Conservation (phyloP, 2,113 vertebrate species). For the Sinosuthora webbiana region DNA sequence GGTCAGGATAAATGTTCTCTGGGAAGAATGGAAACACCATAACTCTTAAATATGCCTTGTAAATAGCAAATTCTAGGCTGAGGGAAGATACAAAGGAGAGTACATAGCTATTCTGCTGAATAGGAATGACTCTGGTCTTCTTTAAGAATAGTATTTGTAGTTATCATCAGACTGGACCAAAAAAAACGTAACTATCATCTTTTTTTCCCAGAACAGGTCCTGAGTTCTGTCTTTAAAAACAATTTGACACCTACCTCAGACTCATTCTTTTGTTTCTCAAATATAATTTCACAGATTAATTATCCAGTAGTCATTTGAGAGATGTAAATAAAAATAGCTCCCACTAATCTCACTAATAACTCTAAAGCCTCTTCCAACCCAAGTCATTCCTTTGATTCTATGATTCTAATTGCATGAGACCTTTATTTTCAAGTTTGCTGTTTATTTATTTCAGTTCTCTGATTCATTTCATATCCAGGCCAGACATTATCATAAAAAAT, state of each 20-base stretch:
- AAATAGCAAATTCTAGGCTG: slow-evolving; percentile 41
- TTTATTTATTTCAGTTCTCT: neutral
- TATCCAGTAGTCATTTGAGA: slow-evolving; percentile 29
- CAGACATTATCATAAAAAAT: neutral
- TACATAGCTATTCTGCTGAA: neutral
- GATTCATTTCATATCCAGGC: neutral
- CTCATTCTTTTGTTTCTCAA: slow-evolving; percentile 37
- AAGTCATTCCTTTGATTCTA: neutral
- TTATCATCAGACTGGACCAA: slow-evolving; percentile 1
- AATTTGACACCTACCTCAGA: neutral
- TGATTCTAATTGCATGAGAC: neutral
- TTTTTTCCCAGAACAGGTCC: neutral
- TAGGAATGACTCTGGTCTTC: neutral
- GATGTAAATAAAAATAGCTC: slow-evolving; percentile 51
- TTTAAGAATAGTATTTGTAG: slow-evolving; percentile 25
- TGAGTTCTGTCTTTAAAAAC: neutral
- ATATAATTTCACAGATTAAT: slow-evolving; percentile 25
- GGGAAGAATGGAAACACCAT: neutral
- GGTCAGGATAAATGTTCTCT: neutral
- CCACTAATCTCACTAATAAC: neutral
- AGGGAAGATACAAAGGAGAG: slow-evolving; percentile 30
- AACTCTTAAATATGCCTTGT: slow-evolving; percentile 4
- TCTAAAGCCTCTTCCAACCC: neutral
- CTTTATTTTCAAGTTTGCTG: slow-evolving; percentile 1
- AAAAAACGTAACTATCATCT: neutral